A percentile compares a stretch with the other conserved stretches of the same genome.
phyloP scores from a whole-genome alignment of 2,888 invertebrate species.

The Cerastis rubricosa region DNA sequence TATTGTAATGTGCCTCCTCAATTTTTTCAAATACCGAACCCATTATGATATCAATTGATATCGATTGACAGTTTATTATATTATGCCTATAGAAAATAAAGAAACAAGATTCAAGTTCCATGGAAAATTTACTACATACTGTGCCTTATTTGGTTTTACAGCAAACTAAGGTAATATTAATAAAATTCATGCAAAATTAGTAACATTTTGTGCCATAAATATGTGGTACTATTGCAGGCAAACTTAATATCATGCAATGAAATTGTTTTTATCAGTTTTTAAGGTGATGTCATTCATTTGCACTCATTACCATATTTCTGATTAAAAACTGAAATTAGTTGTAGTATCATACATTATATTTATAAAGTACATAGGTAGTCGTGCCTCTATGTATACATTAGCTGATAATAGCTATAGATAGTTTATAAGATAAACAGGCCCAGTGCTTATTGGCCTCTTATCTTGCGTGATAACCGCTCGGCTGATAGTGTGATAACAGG shows the following conservation, averaged over 20 bases:
- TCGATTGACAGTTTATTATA: constrained; percentile 4
- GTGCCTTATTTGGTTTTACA: background rate
- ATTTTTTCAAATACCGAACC: constrained; percentile 4
- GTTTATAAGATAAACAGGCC: constrained; percentile 54
- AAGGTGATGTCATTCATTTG: constrained; percentile 10
- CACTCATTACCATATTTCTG: constrained; percentile 13
- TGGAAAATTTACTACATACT: background rate
- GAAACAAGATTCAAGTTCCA: background rate
- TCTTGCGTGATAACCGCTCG: constrained; percentile 53
- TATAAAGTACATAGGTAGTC: constrained; percentile 15
- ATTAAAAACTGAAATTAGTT: background rate
- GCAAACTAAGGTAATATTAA: background rate
- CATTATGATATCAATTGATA: constrained; percentile 13
- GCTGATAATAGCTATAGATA: constrained; percentile 37
- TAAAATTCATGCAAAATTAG: background rate
- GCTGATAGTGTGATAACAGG: constrained; percentile 54
- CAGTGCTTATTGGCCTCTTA: constrained; percentile 56
- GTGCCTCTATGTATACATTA: constrained; percentile 32
- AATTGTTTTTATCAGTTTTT: background rate
- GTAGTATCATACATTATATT: constrained; percentile 7
- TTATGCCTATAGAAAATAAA: background rate
- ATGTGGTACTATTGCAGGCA: background rate
- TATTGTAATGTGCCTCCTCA: constrained; percentile 12
- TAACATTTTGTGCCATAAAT: background rate
- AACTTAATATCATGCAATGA: background rate